Evolutionary conservation across 2,113 vertebrate genomes (phyloP).

Genomic region (Leucoraja erinaceus): DNA sequence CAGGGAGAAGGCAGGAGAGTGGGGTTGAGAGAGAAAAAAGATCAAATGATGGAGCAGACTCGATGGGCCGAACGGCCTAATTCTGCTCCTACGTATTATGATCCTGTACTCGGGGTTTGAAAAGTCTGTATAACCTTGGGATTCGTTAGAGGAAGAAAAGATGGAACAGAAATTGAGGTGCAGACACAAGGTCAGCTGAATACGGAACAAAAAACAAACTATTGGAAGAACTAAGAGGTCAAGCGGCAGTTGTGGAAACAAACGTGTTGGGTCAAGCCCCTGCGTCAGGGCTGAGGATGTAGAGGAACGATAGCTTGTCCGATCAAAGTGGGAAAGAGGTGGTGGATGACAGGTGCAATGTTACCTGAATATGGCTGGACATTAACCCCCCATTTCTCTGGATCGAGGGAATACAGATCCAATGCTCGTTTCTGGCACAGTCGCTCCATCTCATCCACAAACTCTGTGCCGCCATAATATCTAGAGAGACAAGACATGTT

Average conservation of each 20-base stretch:
- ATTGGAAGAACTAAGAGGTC: too few species aligned
- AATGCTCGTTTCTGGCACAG: constrained; percentile 88
- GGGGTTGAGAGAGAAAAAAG: too few species aligned
- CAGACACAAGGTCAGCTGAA: constrained; percentile 48
- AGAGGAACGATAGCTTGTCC: too few species aligned
- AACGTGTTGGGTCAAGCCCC: too few species aligned
- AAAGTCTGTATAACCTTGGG: not conserved
- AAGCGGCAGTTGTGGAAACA: too few species aligned
- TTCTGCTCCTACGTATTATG: too few species aligned
- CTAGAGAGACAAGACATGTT: constrained; percentile 48
- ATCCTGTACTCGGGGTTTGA: too few species aligned
- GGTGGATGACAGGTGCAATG: not conserved
- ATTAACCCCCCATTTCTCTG: constrained; percentile 84
- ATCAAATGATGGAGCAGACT: too few species aligned
- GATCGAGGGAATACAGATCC: constrained; percentile 70
- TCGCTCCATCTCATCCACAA: constrained; percentile 83
- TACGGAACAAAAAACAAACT: constrained; percentile 57
- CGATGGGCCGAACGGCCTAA: too few species aligned
- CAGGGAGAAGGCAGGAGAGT: too few species aligned
- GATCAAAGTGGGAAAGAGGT: not conserved
- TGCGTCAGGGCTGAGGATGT: too few species aligned
- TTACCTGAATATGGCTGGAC: constrained; percentile 96
- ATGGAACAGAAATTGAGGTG: not conserved
- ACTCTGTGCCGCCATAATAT: constrained; percentile 87
- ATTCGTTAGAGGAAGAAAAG: not conserved